Evolutionary conservation across 2,888 invertebrate genomes (phyloP).

Genomic region (Harpalus rufipes): DNA sequence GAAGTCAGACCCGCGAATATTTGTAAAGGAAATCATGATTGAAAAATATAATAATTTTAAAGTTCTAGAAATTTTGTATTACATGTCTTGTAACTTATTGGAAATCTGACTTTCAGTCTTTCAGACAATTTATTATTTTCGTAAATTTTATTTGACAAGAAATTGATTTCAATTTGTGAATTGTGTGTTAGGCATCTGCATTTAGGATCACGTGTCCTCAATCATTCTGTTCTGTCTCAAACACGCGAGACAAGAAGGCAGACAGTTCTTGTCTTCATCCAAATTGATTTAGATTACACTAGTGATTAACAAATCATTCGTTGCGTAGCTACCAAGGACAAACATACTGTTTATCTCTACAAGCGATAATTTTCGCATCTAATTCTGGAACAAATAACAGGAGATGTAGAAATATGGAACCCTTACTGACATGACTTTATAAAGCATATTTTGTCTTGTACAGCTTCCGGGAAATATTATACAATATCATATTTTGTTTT

Average conservation of each 20-base stretch:
- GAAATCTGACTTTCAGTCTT: too few species aligned
- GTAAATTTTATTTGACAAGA: not conserved
- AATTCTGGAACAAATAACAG: not conserved
- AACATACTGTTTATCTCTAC: constrained; percentile 27
- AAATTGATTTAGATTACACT: constrained; percentile 48
- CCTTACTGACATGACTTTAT: too few species aligned
- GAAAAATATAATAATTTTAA: too few species aligned
- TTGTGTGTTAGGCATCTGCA: not conserved
- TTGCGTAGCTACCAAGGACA: constrained; percentile 27
- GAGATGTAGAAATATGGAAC: too few species aligned
- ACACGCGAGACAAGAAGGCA: constrained; percentile 13
- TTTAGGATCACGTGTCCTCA: constrained; percentile 12
- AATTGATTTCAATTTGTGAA: not conserved
- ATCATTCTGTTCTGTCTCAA: constrained; percentile 10
- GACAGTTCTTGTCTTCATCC: constrained; percentile 6
- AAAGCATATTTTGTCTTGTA: too few species aligned
- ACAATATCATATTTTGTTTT: too few species aligned
- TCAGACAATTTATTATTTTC: not conserved
- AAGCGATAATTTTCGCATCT: not conserved
- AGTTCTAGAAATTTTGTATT: too few species aligned
- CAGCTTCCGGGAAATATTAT: too few species aligned
- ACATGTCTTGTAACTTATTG: too few species aligned
- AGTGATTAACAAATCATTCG: constrained; percentile 18
- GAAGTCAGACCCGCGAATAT: too few species aligned
- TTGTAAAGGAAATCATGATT: too few species aligned